A percentile compares a stretch with the other conserved stretches of the same genome.
phyloP scores from a whole-genome alignment of 2,113 vertebrate species.

The Sterrhoptilus dennistouni region DNA sequence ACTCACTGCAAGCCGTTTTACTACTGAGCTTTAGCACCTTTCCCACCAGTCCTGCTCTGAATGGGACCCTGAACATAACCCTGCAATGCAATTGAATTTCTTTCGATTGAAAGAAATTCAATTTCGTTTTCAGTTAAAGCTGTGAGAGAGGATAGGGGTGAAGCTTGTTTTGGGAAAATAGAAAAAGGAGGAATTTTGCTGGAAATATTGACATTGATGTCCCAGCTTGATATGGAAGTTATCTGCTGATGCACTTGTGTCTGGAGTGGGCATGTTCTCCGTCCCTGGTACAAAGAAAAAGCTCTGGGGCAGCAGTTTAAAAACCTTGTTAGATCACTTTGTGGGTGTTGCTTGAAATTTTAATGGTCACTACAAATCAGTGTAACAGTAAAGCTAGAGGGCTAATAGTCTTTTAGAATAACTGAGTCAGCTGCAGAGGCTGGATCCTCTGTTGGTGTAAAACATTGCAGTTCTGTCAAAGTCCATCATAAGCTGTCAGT shows the following conservation, averaged over 20 bases:
- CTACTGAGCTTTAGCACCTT: neutral
- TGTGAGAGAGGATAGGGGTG: neutral
- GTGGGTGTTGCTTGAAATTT: constrained; percentile 13
- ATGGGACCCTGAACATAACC: too few relatives aligned
- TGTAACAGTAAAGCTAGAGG: constrained; percentile 26
- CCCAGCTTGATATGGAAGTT: neutral
- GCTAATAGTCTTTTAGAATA: constrained; percentile 24
- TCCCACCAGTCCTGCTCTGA: neutral
- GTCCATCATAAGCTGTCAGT: neutral
- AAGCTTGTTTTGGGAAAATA: neutral
- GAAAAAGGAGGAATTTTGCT: neutral
- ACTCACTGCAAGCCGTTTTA: neutral
- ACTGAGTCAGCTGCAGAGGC: neutral
- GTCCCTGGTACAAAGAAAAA: neutral
- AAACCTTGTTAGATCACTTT: neutral
- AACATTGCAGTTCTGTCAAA: neutral
- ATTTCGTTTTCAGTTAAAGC: neutral
- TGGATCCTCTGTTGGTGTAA: neutral
- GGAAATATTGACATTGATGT: neutral
- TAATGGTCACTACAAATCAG: constrained; percentile 40
- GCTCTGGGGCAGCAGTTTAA: neutral
- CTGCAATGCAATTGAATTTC: neutral
- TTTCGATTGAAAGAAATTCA: neutral
- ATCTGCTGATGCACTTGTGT: neutral
- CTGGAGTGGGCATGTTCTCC: neutral